phyloP scores from a whole-genome alignment of 2,113 vertebrate genomes.

The Pluvialis apricaria region DNA sequence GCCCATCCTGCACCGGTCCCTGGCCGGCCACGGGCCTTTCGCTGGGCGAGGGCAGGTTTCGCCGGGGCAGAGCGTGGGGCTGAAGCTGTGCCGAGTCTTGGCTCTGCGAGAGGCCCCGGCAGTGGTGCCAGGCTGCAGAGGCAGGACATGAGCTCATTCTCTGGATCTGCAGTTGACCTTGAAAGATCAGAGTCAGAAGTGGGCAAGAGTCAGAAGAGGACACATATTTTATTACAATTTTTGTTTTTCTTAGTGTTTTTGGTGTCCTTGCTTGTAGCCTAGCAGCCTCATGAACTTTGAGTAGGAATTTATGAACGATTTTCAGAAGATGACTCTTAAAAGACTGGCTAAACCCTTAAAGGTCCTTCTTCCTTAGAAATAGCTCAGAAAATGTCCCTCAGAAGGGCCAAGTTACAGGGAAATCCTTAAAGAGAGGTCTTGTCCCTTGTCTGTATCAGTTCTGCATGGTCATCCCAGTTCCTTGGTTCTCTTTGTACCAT shows the following conservation, averaged over 20 bases:
- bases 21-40: rapidly evolving
- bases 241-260: background rate
- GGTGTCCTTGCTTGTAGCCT: background rate
- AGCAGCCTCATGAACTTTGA: background rate
- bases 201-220: background rate
- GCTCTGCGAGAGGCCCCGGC: background rate
- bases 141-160: background rate
- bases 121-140: background rate
- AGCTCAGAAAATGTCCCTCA: background rate
- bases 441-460: background rate
- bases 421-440: background rate
- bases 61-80: background rate
- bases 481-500: background rate
- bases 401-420: background rate
- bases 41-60: background rate
- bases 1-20: rapidly evolving
- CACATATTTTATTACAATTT: background rate
- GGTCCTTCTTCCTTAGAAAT: background rate
- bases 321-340: background rate
- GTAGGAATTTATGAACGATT: slow-evolving; percentile 2
- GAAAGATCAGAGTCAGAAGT: background rate
- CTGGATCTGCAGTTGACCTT: slow-evolving; percentile 4
- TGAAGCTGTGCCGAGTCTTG: background rate
- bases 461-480: background rate
- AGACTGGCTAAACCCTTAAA: background rate